These are phyloP conservation scores for Lysiphlebus fabarum DNA, from an alignment of 1,140 invertebrate genomes.

Conservation along the genomic window DNA sequence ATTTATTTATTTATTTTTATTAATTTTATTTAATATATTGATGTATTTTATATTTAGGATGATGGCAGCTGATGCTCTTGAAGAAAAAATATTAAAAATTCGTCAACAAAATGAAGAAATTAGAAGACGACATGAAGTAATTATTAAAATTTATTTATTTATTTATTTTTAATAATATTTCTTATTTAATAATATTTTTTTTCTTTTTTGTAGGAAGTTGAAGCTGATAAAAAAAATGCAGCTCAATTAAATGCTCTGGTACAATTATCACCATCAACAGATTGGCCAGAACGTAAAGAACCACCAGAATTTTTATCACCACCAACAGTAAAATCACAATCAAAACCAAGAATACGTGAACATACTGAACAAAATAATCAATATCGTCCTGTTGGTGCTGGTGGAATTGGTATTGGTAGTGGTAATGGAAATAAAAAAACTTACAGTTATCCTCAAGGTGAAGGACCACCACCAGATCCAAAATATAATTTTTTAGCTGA, in stretches of 20 bases:
- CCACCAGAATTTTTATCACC: slow-evolving; percentile 44
- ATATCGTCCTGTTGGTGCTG: slow-evolving; percentile 12
- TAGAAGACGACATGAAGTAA: slow-evolving; percentile 49
- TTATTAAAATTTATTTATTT: slow-evolving; percentile 13
- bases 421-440: slow-evolving; percentile 37
- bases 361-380: background rate
- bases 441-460: slow-evolving; percentile 46
- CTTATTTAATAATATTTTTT: slow-evolving; percentile 20
- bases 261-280: slow-evolving; percentile 47
- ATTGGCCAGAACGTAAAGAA: slow-evolving; percentile 50
- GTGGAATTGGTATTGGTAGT: slow-evolving; percentile 24
- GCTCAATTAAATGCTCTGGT: slow-evolving; percentile 53
- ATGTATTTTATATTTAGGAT: too few relatives aligned
- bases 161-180: slow-evolving; percentile 12
- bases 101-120: slow-evolving; percentile 54
- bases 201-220: slow-evolving; percentile 45
- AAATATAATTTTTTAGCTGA: slow-evolving; percentile 56
- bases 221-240: slow-evolving; percentile 55
- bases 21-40: too few relatives aligned
- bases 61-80: slow-evolving; percentile 47
- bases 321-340: slow-evolving; percentile 29
- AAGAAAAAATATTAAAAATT: slow-evolving; percentile 54
- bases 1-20: too few relatives aligned
- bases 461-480: slow-evolving; percentile 56
- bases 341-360: slow-evolving; percentile 26